Base-by-base conservation (phyloP, 2,797 vertebrate genomes). In the Lithobates pipiens region DNA sequence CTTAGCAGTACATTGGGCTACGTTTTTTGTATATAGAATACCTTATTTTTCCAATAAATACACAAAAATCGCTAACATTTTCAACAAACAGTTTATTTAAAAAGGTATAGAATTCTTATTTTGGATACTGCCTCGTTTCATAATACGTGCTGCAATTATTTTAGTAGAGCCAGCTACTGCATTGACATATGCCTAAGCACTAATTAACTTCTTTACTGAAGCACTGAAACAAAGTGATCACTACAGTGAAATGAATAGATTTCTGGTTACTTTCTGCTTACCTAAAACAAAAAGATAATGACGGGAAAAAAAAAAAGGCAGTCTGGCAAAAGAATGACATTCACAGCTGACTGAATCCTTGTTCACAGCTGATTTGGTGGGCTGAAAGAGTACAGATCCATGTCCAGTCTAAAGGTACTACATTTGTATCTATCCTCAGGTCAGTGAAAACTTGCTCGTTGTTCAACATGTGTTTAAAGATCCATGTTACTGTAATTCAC, bases 321-420 rank as follows among this genome's bases (percentile, higher is more conserved):
- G 68, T 54, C 71, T 80, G 44, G 77, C 77, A 85, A 85, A 80
- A 79, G 71, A 85, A 85, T 85, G 84, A 80, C 77, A 85, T 85
- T 85, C 72, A 85, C 77, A 85, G 83, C 83, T 80, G 83, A 85
- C 25, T 85, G 83, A 68, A 68, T 85, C 39, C 70, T 39, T 80
- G 70, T 74, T 80, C 84, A 80, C 84, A 85, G 84, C 71, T 76
- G 77, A 80, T 75, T 80, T 75, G 77, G 61, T 85, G 77, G 77
- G n/a, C 63, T 75, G 44, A 85, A 76, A 85, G 70, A 80, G 61
- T 80, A 70, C 61, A 85, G 70, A 85, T 80, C 39, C 83, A 72
- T 79, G 77, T 74, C 82, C 65, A 84, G 82, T 84, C 74, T 70
- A 36, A 25, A 84, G 67, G 15, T 42, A 84, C 44, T 84, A 85